A percentile compares a stretch with the other conserved stretches of the same genome.
Evolutionary conservation across 2,113 vertebrate species (phyloP).

Genomic region (Cochlearius cochlearius): DNA sequence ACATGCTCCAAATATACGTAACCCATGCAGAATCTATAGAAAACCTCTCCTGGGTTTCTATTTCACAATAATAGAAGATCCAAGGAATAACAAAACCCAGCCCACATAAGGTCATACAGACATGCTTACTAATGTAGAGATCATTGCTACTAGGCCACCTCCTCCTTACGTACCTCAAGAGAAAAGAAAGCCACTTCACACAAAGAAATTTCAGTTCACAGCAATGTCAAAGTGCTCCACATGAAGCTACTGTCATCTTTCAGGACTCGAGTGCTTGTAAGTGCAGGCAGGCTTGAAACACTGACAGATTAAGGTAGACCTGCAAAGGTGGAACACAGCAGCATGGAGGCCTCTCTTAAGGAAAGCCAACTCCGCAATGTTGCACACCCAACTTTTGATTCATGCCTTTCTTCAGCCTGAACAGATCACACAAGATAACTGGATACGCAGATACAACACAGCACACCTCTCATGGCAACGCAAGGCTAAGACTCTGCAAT

Average conservation of each 20-base stretch:
- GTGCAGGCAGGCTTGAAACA: background rate
- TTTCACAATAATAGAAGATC: background rate
- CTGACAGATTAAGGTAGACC: background rate
- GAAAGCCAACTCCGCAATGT: background rate
- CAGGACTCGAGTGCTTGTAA: background rate
- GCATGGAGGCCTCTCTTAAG: background rate
- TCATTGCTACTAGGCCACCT: background rate
- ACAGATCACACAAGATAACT: background rate
- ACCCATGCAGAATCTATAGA: accelerated
- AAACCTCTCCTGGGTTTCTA: background rate
- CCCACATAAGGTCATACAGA: background rate
- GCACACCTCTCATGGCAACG: background rate
- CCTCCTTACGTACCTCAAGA: background rate
- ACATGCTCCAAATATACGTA: accelerated
- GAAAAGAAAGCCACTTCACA: background rate
- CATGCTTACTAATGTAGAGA: background rate
- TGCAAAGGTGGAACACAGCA: background rate
- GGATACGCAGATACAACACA: background rate
- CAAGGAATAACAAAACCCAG: background rate
- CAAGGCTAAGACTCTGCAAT: background rate
- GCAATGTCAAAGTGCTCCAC: background rate
- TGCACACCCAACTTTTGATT: background rate
- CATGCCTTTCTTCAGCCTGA: background rate
- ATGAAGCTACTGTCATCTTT: background rate
- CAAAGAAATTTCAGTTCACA: background rate